Evolutionary conservation across 2,113 vertebrate species (phyloP).

Genomic region (Cochlearius cochlearius): DNA sequence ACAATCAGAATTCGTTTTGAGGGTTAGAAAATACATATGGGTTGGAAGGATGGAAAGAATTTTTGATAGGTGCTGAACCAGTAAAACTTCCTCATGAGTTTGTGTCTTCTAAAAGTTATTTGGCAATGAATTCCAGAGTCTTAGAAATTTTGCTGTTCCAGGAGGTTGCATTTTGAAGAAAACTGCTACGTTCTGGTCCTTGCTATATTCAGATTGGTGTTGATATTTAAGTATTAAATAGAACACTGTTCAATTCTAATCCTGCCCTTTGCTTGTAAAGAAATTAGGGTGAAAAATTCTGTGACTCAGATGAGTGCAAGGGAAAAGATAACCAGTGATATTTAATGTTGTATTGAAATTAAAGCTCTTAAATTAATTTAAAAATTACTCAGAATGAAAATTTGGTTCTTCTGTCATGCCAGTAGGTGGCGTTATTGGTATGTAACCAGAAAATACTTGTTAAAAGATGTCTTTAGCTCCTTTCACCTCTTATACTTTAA

Average conservation of each 20-base stretch:
- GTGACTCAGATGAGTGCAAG: background rate
- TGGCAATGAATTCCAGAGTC: background rate
- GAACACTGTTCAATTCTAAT: background rate
- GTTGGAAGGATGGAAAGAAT: background rate
- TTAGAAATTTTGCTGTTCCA: background rate
- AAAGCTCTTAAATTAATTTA: background rate
- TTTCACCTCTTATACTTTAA: background rate
- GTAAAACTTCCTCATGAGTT: background rate
- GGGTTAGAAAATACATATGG: background rate
- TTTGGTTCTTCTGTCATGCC: background rate
- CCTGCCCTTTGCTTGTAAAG: background rate
- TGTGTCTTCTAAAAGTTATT: background rate
- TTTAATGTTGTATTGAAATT: background rate
- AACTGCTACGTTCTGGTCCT: background rate
- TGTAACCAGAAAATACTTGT: background rate
- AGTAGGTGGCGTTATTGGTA: constrained; percentile 50
- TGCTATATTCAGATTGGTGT: background rate
- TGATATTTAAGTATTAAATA: background rate
- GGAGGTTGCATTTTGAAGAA: background rate
- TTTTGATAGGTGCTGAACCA: background rate
- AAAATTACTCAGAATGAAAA: background rate
- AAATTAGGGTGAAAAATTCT: background rate
- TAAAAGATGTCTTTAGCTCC: background rate
- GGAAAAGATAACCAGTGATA: background rate
- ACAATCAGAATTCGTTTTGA: background rate